Evolutionary conservation across 1,140 invertebrate species (phyloP).

Genomic region (Sitodiplosis mosellana): DNA sequence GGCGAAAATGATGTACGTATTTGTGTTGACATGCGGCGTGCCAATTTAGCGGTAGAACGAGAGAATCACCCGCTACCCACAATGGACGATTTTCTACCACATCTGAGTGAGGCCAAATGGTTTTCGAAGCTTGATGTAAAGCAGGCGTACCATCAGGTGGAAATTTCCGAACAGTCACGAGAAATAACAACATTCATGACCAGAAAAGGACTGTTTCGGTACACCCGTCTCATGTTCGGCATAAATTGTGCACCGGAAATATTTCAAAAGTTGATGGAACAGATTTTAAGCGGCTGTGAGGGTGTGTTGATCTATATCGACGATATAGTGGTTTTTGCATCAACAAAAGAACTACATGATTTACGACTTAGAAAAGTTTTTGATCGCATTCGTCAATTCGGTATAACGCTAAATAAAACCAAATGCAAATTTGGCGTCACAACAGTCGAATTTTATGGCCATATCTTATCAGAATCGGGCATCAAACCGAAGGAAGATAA

Average conservation of each 20-base stretch:
- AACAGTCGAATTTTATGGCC: constrained; percentile 14
- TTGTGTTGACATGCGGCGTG: too few species aligned
- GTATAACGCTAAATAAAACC: constrained; percentile 10
- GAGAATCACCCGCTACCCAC: constrained; percentile 20
- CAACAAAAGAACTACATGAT: constrained; percentile 10
- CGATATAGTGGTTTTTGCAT: constrained; percentile 17
- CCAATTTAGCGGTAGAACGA: constrained; percentile 18
- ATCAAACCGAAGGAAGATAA: constrained; percentile 8
- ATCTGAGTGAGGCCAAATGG: too few species aligned
- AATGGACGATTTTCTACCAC: constrained; percentile 16
- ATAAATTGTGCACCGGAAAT: too few species aligned
- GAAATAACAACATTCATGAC: constrained; percentile 22
- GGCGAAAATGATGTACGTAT: too few species aligned
- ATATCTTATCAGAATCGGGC: constrained; percentile 9
- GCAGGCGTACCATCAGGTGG: constrained; percentile 12
- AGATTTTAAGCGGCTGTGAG: constrained; percentile 12
- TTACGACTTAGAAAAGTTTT: constrained; percentile 10
- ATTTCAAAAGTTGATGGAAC: too few species aligned
- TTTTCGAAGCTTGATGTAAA: constrained; percentile 18
- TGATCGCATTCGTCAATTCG: constrained; percentile 5
- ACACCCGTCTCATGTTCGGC: too few species aligned
- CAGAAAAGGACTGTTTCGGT: constrained; percentile 17
- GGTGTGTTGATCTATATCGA: constrained; percentile 15
- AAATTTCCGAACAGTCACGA: constrained; percentile 9
- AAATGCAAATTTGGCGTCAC: constrained; percentile 12